Evolutionary conservation across 2,113 vertebrate species (phyloP).

Genomic region (Chloropsis hardwickii): DNA sequence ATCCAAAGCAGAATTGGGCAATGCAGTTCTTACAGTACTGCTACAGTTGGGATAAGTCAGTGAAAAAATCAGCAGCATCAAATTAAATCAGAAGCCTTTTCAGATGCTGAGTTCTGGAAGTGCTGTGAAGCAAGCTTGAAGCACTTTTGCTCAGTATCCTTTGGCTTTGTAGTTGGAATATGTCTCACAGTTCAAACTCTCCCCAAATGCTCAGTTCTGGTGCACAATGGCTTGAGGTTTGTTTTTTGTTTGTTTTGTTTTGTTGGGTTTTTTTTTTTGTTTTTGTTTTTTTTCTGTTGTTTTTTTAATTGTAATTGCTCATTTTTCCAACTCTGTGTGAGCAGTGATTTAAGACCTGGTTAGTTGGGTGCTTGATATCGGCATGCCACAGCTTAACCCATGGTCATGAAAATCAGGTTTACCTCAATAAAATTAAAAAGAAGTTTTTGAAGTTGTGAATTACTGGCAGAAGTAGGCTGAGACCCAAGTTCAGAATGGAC

Average conservation of each 20-base stretch:
- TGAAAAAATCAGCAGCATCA: background rate
- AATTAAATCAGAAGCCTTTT: background rate
- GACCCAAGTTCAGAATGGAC: background rate
- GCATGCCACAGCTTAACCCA: rapidly evolving
- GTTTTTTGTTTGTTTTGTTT: no score
- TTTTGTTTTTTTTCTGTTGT: background rate
- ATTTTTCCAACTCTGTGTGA: background rate
- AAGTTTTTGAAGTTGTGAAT: background rate
- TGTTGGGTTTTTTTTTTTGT: background rate
- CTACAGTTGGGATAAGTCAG: background rate
- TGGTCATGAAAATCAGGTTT: background rate
- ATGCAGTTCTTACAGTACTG: background rate
- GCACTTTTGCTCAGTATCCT: background rate
- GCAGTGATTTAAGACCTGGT: background rate
- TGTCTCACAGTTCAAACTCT: background rate
- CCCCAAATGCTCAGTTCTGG: background rate
- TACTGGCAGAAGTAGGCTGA: background rate
- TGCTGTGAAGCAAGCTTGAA: background rate
- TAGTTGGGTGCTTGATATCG: background rate
- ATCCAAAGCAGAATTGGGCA: background rate
- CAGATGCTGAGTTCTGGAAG: background rate
- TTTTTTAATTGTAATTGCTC: background rate
- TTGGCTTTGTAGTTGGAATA: background rate
- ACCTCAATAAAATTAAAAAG: background rate
- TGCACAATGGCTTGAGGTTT: background rate